Evolutionary conservation across 1,140 invertebrate genomes (phyloP), one percentile per base, ranked within the genome.

Genomic region (Muscidifurax raptorellus): DNA sequence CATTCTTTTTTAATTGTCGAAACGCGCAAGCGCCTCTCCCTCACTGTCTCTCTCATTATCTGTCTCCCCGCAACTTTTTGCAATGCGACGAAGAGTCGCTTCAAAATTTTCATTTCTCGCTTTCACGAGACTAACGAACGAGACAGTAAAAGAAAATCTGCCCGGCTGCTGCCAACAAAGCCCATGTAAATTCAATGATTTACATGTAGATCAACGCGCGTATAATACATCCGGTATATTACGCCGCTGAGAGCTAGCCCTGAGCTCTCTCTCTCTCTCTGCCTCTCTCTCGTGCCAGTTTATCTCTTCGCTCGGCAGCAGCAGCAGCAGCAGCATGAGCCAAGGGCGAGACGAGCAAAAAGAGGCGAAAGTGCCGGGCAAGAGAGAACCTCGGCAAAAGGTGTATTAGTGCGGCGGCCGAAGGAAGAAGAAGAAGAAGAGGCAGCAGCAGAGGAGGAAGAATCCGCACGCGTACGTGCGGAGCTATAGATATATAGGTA

Each of bases 391-490:
- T 59, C 28, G 76, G 47, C 32, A 6, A 18, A 69, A 25, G 27
- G 75, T 28, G 75, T 30, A 30, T 59, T 59, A 72, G 30, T 27
- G 13, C 69, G 27, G 22, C 28, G 32, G 71, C 30, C 28, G 71
- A 72, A 47, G 44, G 15, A 59, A 59, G 71, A 78, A 69, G 76
- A 82, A 86, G 86, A 86, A 86, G 15, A 18, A 83, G 84, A 81
- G 80, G 78, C 80, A 36, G 74, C 77, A 67, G 76, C 44, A 64
- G 77, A 75, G 85, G 47, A 83, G 52, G 82, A 87, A 85, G 81
- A 86, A 86, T 80, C 84, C 79, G 86, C 85, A 83, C 85, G 88
- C 52, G 52, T 59, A 59, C 52, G 52, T 59, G 52, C 52, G 6
- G 52, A 59, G 22, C 22, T 59, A 87, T 84, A 85, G 78, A 80